Percentiles rank a stretch among this genome's conserved stretches.
phyloP scores from a whole-genome alignment of 2,113 vertebrate genomes.

The Muntiacus reevesi region DNA sequence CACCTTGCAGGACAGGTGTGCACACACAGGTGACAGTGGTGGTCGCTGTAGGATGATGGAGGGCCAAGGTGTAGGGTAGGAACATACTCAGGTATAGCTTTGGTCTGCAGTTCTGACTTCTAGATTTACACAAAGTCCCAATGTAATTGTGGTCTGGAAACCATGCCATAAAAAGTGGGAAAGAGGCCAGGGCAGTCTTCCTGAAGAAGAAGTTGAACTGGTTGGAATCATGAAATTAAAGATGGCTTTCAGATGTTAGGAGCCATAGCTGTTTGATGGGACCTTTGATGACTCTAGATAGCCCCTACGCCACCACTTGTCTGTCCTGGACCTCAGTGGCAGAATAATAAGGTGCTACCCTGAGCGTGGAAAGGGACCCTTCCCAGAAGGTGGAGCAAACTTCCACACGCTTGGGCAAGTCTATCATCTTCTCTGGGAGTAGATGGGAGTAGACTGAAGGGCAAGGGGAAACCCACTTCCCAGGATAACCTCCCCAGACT shows the following conservation, averaged over 20 bases:
- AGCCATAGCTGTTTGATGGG: not conserved
- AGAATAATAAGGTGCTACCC: not conserved
- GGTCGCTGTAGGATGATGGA: not conserved
- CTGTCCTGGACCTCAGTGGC: not conserved
- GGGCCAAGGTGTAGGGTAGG: not conserved
- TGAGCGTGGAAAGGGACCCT: not conserved
- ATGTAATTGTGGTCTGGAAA: not conserved
- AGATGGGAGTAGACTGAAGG: not conserved
- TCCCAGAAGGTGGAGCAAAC: not conserved
- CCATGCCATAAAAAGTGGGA: not conserved
- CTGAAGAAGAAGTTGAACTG: not conserved
- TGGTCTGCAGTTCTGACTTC: not conserved
- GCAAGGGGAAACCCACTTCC: not conserved
- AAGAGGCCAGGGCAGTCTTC: not conserved
- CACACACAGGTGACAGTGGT: rapidly evolving
- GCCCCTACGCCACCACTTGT: not conserved
- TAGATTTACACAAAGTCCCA: not conserved
- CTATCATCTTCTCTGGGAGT: not conserved
- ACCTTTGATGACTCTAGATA: not conserved
- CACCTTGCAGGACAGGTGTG: too few species aligned
- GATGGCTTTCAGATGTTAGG: not conserved
- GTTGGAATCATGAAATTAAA: not conserved
- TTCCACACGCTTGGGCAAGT: not conserved
- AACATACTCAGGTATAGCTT: not conserved
- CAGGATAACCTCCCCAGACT: not conserved